phyloP scores from a whole-genome alignment of 2,888 invertebrate genomes.

The Pyralis farinalis region DNA sequence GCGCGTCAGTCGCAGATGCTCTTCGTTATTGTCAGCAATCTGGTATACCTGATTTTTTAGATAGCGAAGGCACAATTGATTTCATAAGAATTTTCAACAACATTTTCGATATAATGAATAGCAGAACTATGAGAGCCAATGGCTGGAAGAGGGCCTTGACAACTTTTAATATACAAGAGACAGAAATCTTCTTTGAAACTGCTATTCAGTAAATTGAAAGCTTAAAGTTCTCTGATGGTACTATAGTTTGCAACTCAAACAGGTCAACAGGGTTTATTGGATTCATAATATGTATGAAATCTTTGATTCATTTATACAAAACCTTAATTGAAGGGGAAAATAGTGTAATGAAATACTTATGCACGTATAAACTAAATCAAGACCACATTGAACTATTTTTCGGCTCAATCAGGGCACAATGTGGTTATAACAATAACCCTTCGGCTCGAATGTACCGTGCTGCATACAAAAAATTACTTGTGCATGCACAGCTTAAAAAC shows the following conservation, averaged over 20 bases:
- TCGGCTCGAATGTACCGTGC: slow-evolving; percentile 1
- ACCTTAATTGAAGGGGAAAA: not conserved
- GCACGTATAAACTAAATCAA: slow-evolving; percentile 3
- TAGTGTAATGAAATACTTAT: not conserved
- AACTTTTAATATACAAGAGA: not conserved
- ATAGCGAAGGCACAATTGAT: not conserved
- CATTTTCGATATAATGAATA: slow-evolving; percentile 4
- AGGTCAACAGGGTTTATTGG: slow-evolving; percentile 12
- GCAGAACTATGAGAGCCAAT: slow-evolving; percentile 5
- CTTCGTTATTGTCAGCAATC: slow-evolving; percentile 2
- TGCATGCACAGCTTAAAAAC: not conserved
- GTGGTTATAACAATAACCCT: slow-evolving; percentile 2
- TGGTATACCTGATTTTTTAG: not conserved
- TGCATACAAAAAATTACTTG: slow-evolving; percentile 1
- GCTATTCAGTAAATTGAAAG: slow-evolving; percentile 2
- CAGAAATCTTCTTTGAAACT: not conserved
- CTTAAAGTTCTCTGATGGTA: not conserved
- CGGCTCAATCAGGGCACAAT: not conserved
- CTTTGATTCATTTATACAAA: not conserved
- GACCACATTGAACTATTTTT: slow-evolving; percentile 1
- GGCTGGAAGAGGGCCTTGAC: not conserved
- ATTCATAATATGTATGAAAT: slow-evolving; percentile 8
- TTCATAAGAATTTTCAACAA: slow-evolving; percentile 6
- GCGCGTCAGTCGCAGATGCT: slow-evolving; percentile 11
- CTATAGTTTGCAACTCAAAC: not conserved